Evolutionary conservation across 1,140 invertebrate genomes (phyloP).

Genomic region (Eubasilissa regina): DNA sequence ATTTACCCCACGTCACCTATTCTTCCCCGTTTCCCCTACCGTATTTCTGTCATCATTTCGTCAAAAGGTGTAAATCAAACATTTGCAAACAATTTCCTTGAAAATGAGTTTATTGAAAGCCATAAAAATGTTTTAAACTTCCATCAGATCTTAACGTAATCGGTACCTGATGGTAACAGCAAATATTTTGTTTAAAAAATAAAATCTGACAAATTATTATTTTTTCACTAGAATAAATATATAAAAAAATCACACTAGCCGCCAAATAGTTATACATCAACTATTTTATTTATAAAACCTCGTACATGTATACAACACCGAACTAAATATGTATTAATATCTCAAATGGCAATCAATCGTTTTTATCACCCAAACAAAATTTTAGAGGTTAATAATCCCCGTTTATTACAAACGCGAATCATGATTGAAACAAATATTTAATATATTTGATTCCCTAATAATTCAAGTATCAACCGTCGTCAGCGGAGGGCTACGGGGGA

Average conservation of each 20-base stretch:
- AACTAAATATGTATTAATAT: too few species aligned
- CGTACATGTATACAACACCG: too few species aligned
- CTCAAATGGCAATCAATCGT: too few species aligned
- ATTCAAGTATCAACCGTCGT: constrained; percentile 58
- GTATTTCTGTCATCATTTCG: constrained; percentile 58
- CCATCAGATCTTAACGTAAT: too few species aligned
- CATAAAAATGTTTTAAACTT: constrained; percentile 7
- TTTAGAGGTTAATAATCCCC: constrained; percentile 41
- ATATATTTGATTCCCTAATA: constrained; percentile 60
- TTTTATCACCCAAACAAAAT: neutral
- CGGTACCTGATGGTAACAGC: too few species aligned
- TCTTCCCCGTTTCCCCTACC: constrained; percentile 42
- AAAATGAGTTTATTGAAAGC: constrained; percentile 38
- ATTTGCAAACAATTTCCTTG: constrained; percentile 55
- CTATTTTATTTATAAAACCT: too few species aligned
- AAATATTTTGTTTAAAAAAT: too few species aligned
- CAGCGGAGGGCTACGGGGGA: neutral
- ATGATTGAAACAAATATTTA: constrained; percentile 57
- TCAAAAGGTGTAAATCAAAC: constrained; percentile 60
- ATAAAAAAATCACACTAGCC: too few species aligned
- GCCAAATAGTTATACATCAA: too few species aligned
- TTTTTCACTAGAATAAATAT: too few species aligned
- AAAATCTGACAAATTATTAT: too few species aligned
- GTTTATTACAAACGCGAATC: constrained; percentile 48
- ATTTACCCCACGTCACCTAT: constrained; percentile 66